Evolutionary conservation across 2,113 vertebrate genomes (phyloP), one percentile per base, ranked within the genome.

Genomic region (Trichomycterus rosablanca): DNA sequence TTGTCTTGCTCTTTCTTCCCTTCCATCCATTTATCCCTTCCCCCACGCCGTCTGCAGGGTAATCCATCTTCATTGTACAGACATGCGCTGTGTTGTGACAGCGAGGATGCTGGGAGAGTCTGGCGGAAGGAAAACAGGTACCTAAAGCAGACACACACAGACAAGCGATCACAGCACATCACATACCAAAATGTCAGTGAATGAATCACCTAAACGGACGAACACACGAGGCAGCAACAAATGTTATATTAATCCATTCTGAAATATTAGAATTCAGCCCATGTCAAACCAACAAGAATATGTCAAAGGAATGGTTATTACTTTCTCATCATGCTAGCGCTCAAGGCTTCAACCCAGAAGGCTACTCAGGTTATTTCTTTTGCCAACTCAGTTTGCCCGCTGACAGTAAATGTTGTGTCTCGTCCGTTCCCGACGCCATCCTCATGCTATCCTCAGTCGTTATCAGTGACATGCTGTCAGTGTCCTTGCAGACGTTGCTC

Each of bases 31-130:
- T 51, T 50, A 46, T 43, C 49, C 46, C 54, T 69, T 35, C 66
- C 65, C 69, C 68, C 70, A 71, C 72, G 12, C 40, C 59, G 67
- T 63, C 76, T 77, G 66, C 58, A 73, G 69, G 22, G 64, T 83
- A 75, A 87, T 87, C 81, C 77, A 77, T 89, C 86, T 86, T 85
- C 81, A 87, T 87, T 81, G 73, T 61, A 53, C 58, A 81, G 81
- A 83, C 68, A 45, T 77, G 78, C 75, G 73, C 74, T 64, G 74
- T 86, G 86, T 87, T 87, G 85, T 87, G 87, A 87, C 82, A 86
- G 82, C 63, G 45, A 67, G 62, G 77, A 74, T 80, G 80, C 77
- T 64, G 78, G 80, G 71, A 64, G 79, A 81, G 77, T 51, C 70
- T 52, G 67, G 67, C 74, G 75, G 80, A 82, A 80, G 78, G 80